phyloP scores from a whole-genome alignment of 2,113 vertebrate species.

The Pongo pygmaeus region DNA sequence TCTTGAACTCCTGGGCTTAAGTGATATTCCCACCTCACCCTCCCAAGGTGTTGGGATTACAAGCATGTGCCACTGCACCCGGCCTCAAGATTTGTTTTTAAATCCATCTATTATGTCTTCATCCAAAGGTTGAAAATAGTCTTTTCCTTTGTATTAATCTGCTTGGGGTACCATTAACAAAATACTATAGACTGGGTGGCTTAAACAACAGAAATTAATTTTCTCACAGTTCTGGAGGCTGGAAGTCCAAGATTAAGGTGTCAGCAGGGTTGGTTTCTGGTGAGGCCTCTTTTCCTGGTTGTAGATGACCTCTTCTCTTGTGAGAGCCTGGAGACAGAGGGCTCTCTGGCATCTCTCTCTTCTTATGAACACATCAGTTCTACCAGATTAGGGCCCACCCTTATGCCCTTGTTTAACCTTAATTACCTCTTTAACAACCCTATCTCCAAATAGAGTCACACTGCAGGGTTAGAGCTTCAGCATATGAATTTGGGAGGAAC shows the following conservation, averaged over 20 bases:
- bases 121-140: background rate
- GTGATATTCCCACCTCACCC: too few relatives aligned
- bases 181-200: background rate
- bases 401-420: background rate
- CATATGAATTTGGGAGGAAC: background rate
- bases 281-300: background rate
- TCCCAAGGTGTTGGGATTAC: too few relatives aligned
- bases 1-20: too few relatives aligned
- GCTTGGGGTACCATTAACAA: background rate
- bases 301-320: background rate
- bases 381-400: background rate
- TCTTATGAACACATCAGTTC: background rate
- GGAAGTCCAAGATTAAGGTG: background rate
- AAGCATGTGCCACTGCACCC: too few relatives aligned
- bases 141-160: background rate
- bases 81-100: background rate
- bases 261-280: background rate
- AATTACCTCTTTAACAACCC: background rate
- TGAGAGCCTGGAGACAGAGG: background rate
- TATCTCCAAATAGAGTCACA: background rate
- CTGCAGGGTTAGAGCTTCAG: background rate
- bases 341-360: background rate
- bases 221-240: background rate
- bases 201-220: background rate
- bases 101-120: background rate